Percentiles rank a stretch among this genome's conserved stretches.
Conservation (phyloP, 2,888 invertebrate genomes). For the Chrysolina americana region DNA sequence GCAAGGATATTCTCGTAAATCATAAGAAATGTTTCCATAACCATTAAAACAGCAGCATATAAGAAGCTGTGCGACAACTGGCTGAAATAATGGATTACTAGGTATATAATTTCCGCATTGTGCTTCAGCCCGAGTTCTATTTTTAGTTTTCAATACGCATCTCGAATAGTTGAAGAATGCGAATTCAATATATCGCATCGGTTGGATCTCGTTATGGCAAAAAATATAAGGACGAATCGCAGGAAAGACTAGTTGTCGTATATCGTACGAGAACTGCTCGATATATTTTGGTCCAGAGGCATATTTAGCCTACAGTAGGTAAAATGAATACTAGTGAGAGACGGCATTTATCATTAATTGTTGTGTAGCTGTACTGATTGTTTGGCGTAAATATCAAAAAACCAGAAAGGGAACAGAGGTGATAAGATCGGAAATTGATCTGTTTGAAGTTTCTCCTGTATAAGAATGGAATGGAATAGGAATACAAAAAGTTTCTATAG, state of each 20-base stretch:
- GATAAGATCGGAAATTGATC: too few species aligned
- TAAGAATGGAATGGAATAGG: too few species aligned
- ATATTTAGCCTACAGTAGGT: too few species aligned
- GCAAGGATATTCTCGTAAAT: conserved; percentile 34
- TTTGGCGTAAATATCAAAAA: too few species aligned
- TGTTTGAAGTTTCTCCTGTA: too few species aligned
- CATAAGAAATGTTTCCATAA: conserved; percentile 43
- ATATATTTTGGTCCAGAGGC: conserved; percentile 6
- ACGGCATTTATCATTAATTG: too few species aligned
- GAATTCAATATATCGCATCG: conserved; percentile 55
- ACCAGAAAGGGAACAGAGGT: too few species aligned
- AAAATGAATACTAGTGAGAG: too few species aligned
- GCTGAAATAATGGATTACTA: conserved; percentile 50
- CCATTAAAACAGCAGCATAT: conserved; percentile 34
- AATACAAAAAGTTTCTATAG: too few species aligned
- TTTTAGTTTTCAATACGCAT: conserved; percentile 40
- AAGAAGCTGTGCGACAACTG: conserved; percentile 47
- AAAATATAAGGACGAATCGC: conserved; percentile 43
- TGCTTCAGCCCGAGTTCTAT: conserved; percentile 41
- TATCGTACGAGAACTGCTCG: conserved; percentile 1
- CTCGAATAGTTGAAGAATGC: conserved; percentile 49
- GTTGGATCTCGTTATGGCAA: conserved; percentile 38
- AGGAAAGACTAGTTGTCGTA: conserved; percentile 19
- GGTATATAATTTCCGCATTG: conserved; percentile 52
- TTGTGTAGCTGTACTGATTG: too few species aligned